These are phyloP conservation scores for Lypha dubia DNA, from an alignment of 2,888 invertebrate genomes.

Conservation along the genomic window DNA sequence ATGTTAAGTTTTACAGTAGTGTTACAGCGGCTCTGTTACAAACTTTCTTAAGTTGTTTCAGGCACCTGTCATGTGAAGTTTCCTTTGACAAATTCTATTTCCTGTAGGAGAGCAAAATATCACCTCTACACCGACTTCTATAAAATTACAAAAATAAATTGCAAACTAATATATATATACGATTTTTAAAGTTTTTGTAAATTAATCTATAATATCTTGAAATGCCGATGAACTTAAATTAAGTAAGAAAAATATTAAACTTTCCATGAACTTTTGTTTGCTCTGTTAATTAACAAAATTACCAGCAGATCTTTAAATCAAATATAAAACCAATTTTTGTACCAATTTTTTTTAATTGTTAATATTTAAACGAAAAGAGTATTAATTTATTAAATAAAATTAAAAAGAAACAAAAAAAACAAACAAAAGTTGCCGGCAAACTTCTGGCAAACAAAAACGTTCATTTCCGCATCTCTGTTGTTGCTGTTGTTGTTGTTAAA, in stretches of 20 bases:
- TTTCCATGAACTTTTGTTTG: background rate
- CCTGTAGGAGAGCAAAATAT: too few species aligned
- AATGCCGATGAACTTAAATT: background rate
- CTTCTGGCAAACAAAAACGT: conserved; percentile 20
- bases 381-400: conserved; percentile 33
- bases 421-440: conserved; percentile 46
- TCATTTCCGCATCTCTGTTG: conserved; percentile 56
- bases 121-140: too few species aligned
- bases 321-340: too few species aligned
- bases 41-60: too few species aligned
- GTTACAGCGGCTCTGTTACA: too few species aligned
- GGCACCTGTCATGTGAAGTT: too few species aligned
- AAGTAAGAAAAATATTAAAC: background rate
- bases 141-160: too few species aligned
- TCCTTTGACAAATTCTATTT: too few species aligned
- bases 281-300: background rate
- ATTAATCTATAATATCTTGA: background rate
- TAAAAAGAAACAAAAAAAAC: conserved; percentile 28
- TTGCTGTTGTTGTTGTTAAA: background rate
- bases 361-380: conserved; percentile 12
- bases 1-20: too few species aligned
- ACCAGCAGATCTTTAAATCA: too few species aligned
- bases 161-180: too few species aligned
- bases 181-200: too few species aligned
- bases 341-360: background rate